Evolutionary conservation across 2,113 vertebrate species (phyloP), one percentile per base, ranked within the genome.

Genomic region (Microcebus jonahi): DNA sequence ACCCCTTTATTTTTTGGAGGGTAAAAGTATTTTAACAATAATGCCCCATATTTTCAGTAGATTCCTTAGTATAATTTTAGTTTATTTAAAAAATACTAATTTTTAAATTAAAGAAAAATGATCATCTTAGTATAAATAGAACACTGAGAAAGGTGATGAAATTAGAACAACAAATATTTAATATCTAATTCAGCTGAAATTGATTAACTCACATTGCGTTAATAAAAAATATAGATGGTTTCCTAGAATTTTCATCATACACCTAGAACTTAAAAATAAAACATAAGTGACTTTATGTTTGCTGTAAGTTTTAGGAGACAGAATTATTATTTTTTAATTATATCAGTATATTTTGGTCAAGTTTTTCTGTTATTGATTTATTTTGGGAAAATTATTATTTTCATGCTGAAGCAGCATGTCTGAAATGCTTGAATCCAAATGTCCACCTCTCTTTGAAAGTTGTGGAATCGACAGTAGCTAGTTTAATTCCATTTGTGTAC

Each of bases 401-500:
- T 95, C 86, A 65, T 77, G 67, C 36, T 88, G 79, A 81, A 95
- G 91, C 88, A 82, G 80, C 17, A 87, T 29, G 12, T 91, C 63
- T 94, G 80, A 97, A 97, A 87, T 25, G 68, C 81, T 84, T 77
- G 29, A 84, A 34, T 94, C 71, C 94, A 80, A 94, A 83, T 86
- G 45, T 80, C 31, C 65, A 98, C 89, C 77, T 85, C 85, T 63
- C 90, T 71, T 65, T 82, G 82, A 96, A 93, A 95, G n/a, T 57
- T 68, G 68, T 92, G 63, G 94, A 97, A 97, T 97, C 95, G 95
- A 91, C 97, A 97, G 93, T 96, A 98, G 95, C 96, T 76, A 71
- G 59, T 93, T 83, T 97, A 97, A 90, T 95, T 97, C 94, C 96
- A 68, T 82, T 97, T 97, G 91, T 82, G 97, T 97, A 96, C 91